phyloP scores from a whole-genome alignment of 2,113 vertebrate species.

The Sula dactylatra region DNA sequence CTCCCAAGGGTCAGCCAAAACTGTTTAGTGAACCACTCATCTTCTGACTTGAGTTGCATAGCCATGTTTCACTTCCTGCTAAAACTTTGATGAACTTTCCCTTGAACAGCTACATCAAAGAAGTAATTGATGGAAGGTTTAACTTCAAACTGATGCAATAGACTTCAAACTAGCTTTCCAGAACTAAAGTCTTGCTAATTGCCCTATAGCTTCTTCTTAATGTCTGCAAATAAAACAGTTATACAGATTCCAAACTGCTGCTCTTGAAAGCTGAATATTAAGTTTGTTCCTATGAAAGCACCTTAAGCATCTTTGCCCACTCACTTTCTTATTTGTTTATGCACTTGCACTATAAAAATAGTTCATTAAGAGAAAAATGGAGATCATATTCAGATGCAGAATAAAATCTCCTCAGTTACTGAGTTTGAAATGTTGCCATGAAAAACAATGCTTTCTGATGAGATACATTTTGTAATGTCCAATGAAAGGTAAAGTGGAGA shows the following conservation, averaged over 20 bases:
- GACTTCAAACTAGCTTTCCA: not conserved
- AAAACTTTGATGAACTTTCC: not conserved
- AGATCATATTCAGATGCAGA: not conserved
- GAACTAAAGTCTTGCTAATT: conserved; percentile 18
- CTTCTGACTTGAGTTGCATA: not conserved
- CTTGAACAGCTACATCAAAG: not conserved
- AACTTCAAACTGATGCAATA: not conserved
- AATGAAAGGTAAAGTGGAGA: conserved; percentile 59
- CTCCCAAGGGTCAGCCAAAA: not conserved
- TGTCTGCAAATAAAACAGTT: not conserved
- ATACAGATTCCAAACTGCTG: not conserved
- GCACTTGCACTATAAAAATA: conserved; percentile 15
- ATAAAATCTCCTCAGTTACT: not conserved
- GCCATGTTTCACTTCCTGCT: not conserved
- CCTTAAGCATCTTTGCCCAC: not conserved
- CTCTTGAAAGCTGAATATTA: conserved; percentile 30
- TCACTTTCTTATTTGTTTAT: conserved; percentile 51
- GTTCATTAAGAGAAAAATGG: conserved; percentile 32
- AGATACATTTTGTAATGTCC: conserved; percentile 27
- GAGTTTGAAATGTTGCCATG: conserved; percentile 45
- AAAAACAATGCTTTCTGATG: conserved; percentile 42
- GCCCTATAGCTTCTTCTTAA: not conserved
- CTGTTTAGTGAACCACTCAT: not conserved
- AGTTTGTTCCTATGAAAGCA: conserved; percentile 21
- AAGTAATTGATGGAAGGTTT: not conserved